These are phyloP conservation scores for Drosophila algonquin DNA, from an alignment of 2,888 invertebrate species.

Conservation along the genomic window DNA sequence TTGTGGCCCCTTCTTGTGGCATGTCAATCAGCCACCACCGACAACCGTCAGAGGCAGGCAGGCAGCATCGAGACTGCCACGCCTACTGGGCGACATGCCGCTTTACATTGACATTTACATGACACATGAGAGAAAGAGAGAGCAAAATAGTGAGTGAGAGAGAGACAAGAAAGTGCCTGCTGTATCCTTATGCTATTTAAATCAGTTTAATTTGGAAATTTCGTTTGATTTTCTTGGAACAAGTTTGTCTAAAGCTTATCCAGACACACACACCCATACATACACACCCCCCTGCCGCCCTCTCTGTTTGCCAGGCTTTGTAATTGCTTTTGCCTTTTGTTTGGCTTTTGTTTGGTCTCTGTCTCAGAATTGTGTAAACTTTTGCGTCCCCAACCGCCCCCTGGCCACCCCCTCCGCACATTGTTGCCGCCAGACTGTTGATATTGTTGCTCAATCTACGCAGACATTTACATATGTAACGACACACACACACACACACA, in stretches of 20 bases:
- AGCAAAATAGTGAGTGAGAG: constrained; percentile 6
- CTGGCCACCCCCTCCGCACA: constrained; percentile 13
- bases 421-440: constrained; percentile 61
- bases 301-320: constrained; percentile 40
- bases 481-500: constrained; percentile 15
- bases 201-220: constrained; percentile 77
- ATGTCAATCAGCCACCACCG: constrained; percentile 67
- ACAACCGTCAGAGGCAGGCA: constrained; percentile 2
- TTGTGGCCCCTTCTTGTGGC: constrained; percentile 20
- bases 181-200: constrained; percentile 54
- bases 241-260: constrained; percentile 27
- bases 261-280: neutral
- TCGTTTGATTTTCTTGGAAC: constrained; percentile 67
- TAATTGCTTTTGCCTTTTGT: constrained; percentile 72
- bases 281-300: neutral
- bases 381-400: constrained; percentile 31
- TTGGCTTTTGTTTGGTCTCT: constrained; percentile 65
- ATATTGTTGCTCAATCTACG: constrained; percentile 60
- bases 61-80: constrained; percentile 16
- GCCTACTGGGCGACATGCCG: constrained; percentile 29
- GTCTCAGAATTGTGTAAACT: constrained; percentile 55
- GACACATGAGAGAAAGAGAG: constrained; percentile 25
- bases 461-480: constrained; percentile 35
- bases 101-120: constrained; percentile 53
- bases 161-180: neutral